A percentile compares a stretch with the other conserved stretches of the same genome.
Conservation (phyloP, 2,888 invertebrate genomes). For the Drosophila meridiana region DNA sequence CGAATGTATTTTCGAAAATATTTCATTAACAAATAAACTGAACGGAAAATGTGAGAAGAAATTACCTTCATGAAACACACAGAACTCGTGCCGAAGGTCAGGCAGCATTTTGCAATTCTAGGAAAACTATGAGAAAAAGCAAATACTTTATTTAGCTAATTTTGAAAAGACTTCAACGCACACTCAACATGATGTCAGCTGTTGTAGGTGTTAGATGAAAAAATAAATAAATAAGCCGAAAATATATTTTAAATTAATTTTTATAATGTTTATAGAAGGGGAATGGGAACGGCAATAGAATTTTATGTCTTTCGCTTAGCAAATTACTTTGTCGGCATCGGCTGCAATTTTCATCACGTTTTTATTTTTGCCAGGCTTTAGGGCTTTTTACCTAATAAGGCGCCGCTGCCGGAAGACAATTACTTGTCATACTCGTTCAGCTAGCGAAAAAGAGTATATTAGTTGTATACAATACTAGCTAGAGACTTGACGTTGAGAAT, state of each 20-base stretch:
- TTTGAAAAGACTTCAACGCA: conserved; percentile 20
- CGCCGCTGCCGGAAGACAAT: conserved; percentile 27
- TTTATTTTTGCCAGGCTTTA: conserved; percentile 15
- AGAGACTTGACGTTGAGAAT: neutral
- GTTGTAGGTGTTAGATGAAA: conserved; percentile 32
- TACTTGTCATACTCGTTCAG: neutral
- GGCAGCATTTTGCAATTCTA: neutral
- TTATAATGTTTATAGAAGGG: conserved; percentile 7
- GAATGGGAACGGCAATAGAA: neutral
- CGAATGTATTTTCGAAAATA: conserved; percentile 29
- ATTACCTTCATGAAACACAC: conserved; percentile 37
- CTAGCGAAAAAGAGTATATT: neutral
- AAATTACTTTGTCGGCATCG: conserved; percentile 46
- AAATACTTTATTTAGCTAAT: conserved; percentile 5
- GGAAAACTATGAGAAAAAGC: neutral
- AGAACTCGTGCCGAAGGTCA: conserved; percentile 31
- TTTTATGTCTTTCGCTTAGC: conserved; percentile 2
- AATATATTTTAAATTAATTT: conserved; percentile 32
- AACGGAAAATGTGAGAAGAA: conserved; percentile 37
- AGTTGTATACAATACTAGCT: neutral
- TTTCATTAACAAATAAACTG: conserved; percentile 61
- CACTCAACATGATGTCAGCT: conserved; percentile 33
- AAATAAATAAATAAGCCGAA: neutral
- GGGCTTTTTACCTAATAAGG: conserved; percentile 16
- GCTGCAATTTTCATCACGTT: conserved; percentile 44